Evolutionary conservation across 1,140 invertebrate genomes (phyloP).

Genomic region (Leptinotarsa lineolata): DNA sequence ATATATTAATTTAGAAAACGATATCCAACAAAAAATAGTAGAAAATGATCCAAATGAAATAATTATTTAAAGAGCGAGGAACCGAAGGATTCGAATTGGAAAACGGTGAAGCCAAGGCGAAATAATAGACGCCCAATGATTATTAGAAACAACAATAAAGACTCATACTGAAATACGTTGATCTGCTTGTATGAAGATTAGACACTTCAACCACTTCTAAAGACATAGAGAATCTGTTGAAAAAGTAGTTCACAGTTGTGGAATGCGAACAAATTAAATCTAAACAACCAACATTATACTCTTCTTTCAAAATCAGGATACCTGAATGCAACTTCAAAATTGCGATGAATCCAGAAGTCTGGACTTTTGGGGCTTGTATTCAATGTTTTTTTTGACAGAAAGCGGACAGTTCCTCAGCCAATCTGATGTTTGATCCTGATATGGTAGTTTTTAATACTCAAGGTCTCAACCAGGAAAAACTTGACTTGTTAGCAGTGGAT

Average conservation of each 20-base stretch:
- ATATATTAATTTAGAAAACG: constrained; percentile 9
- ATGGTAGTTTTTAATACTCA: background rate
- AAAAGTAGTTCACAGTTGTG: background rate
- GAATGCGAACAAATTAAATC: constrained; percentile 5
- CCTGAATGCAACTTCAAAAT: background rate
- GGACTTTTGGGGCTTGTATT: background rate
- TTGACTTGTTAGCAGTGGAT: background rate
- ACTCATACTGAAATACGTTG: background rate
- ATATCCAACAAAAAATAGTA: constrained; percentile 13
- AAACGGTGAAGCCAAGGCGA: constrained; percentile 7
- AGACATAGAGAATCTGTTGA: constrained; percentile 7
- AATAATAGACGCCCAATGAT: constrained; percentile 10
- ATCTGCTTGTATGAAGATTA: constrained; percentile 12
- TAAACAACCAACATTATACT: constrained; percentile 10
- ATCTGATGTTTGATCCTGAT: background rate
- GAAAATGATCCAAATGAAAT: constrained; percentile 1
- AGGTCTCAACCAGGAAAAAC: background rate
- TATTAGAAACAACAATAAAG: constrained; percentile 14
- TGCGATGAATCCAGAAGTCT: constrained; percentile 7
- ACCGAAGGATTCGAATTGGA: constrained; percentile 3
- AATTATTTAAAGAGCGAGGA: background rate
- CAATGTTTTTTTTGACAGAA: background rate
- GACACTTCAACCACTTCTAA: constrained; percentile 4
- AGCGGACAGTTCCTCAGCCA: background rate
- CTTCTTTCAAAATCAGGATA: constrained; percentile 3